Evolutionary conservation across 2,113 vertebrate species (phyloP).

Genomic region (Pterophyllum scalare): DNA sequence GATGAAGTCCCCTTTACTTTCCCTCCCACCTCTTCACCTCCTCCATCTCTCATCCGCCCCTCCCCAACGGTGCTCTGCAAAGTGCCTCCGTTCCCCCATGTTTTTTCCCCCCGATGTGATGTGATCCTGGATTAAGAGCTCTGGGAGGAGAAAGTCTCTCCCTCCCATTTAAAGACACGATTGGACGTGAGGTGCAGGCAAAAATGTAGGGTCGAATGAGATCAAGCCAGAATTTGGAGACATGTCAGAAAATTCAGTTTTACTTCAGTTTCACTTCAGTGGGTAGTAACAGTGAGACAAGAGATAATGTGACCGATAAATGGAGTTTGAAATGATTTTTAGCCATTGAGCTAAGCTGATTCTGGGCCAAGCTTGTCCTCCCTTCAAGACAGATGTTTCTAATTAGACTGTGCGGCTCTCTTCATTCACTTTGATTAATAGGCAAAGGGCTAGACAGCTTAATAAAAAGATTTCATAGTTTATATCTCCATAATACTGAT

Average conservation of each 20-base stretch:
- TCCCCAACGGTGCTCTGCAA: constrained; percentile 44
- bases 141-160: constrained; percentile 73
- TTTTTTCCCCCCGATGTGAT: constrained; percentile 56
- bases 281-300: background rate
- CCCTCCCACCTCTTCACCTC: constrained; percentile 27
- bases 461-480: constrained; percentile 16
- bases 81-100: constrained; percentile 52
- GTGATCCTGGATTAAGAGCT: constrained; percentile 84
- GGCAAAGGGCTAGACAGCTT: background rate
- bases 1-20: constrained; percentile 54
- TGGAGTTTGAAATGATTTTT: constrained; percentile 16
- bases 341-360: background rate
- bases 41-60: constrained; percentile 35
- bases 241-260: constrained; percentile 6
- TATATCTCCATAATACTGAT: background rate
- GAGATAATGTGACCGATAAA: constrained; percentile 17
- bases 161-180: constrained; percentile 57
- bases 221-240: constrained; percentile 30
- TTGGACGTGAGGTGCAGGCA: constrained; percentile 51
- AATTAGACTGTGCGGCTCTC: constrained; percentile 26
- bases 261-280: constrained; percentile 24
- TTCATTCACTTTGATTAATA: constrained; percentile 28
- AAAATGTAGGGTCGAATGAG: constrained; percentile 13
- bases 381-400: constrained; percentile 44
- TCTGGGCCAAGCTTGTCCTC: constrained; percentile 39